These are phyloP conservation scores for Tetramorium bicarinatum DNA, from an alignment of 2,888 invertebrate genomes.

Conservation along the genomic window DNA sequence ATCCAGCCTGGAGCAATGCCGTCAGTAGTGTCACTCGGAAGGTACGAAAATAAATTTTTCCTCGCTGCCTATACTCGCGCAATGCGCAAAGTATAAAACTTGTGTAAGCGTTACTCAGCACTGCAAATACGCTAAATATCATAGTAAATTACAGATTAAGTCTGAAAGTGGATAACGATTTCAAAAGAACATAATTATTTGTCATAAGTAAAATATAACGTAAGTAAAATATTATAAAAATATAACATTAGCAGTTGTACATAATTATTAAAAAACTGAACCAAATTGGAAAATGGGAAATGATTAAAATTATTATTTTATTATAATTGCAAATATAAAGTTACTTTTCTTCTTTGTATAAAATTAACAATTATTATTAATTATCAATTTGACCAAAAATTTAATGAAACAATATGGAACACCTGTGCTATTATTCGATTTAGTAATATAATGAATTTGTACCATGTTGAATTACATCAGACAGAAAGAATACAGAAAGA, in stretches of 20 bases:
- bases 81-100: constrained; percentile 35
- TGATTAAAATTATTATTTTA: neutral
- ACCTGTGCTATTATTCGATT: neutral
- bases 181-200: neutral
- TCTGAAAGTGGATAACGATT: neutral
- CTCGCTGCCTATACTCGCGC: constrained; percentile 30
- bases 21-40: constrained; percentile 71
- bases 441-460: neutral
- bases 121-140: neutral
- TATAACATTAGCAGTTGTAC: neutral
- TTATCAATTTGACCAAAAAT: neutral
- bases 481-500: neutral
- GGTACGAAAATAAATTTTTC: constrained; percentile 70
- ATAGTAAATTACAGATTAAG: neutral
- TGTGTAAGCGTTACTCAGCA: constrained; percentile 1
- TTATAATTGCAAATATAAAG: neutral
- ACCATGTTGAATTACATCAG: neutral
- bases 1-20: constrained; percentile 67
- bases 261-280: neutral
- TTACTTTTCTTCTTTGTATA: neutral
- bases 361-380: constrained; percentile 7
- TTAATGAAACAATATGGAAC: neutral
- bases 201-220: neutral
- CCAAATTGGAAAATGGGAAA: neutral
- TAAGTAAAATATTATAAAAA: neutral